Conservation (phyloP, 2,888 invertebrate species). For the Drosophila mimica region DNA sequence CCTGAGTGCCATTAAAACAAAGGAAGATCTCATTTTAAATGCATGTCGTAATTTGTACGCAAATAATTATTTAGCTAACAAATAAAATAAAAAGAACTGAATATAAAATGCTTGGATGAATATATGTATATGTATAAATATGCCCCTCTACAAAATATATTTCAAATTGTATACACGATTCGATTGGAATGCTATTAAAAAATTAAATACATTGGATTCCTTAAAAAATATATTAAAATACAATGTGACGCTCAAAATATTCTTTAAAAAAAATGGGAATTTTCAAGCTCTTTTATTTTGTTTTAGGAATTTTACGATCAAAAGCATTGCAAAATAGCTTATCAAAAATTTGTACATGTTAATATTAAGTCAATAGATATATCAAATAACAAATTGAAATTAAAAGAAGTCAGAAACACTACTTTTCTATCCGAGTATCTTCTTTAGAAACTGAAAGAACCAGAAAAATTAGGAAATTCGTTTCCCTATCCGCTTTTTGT, state of each 20-base stretch:
- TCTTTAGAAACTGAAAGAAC: background rate
- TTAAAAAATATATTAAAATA: background rate
- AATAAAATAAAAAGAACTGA: slow-evolving; percentile 26
- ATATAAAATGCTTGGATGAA: slow-evolving; percentile 3
- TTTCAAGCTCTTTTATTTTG: background rate
- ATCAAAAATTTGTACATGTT: background rate
- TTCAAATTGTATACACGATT: background rate
- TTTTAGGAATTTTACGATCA: background rate
- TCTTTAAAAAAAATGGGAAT: background rate
- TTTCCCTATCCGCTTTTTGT: background rate
- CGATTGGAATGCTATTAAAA: background rate
- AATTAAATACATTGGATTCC: too few relatives aligned
- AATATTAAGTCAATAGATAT: background rate
- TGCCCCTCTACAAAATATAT: background rate
- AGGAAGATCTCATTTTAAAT: slow-evolving; percentile 19
- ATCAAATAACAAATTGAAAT: background rate
- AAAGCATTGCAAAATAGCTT: background rate
- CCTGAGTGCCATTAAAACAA: slow-evolving; percentile 3
- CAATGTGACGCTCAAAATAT: background rate
- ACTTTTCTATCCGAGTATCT: background rate
- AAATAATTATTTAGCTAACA: slow-evolving; percentile 65
- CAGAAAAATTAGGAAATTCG: background rate
- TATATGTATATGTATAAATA: slow-evolving; percentile 12
- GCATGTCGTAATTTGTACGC: slow-evolving; percentile 31
- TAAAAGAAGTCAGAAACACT: background rate